Conservation (phyloP, 2,888 invertebrate species). For the Drosophila formosana region DNA sequence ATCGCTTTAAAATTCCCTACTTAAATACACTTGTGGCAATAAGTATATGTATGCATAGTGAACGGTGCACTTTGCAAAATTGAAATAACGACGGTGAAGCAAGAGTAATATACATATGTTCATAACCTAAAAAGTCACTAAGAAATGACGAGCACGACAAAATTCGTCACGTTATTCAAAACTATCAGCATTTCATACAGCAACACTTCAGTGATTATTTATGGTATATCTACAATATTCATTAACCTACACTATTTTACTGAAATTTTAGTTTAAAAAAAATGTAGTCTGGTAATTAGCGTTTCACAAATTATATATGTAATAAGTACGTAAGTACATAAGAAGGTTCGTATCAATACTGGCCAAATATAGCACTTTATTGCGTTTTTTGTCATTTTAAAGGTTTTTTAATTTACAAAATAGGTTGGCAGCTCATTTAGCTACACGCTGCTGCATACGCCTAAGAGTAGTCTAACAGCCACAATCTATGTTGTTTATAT, state of each 20-base stretch:
- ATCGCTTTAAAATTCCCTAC: constrained; percentile 6
- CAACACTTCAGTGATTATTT: not conserved
- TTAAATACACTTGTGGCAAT: not conserved
- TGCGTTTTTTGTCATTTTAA: constrained; percentile 33
- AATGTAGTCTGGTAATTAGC: constrained; percentile 19
- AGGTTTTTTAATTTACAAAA: constrained; percentile 4
- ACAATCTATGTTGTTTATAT: too few relatives aligned
- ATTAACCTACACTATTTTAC: constrained; percentile 9
- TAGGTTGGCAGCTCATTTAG: constrained; percentile 42
- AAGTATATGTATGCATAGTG: constrained; percentile 6
- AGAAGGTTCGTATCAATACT: constrained; percentile 18
- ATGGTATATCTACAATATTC: not conserved
- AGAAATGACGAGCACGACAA: not conserved
- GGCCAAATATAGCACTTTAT: constrained; percentile 33
- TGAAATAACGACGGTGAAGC: constrained; percentile 28
- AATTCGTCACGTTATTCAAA: not conserved
- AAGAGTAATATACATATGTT: constrained; percentile 17
- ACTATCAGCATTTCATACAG: constrained; percentile 2
- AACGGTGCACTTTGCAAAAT: constrained; percentile 10
- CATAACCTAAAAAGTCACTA: constrained; percentile 43
- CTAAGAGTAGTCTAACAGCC: not conserved
- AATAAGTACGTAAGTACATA: constrained; percentile 6
- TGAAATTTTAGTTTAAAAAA: constrained; percentile 8
- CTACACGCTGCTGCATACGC: constrained; percentile 11
- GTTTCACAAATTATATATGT: constrained; percentile 16